A percentile compares a stretch with the other conserved stretches of the same genome.
These are phyloP conservation scores for Dryobates pubescens DNA, from an alignment of 2,797 vertebrate genomes.

Conservation along the genomic window DNA sequence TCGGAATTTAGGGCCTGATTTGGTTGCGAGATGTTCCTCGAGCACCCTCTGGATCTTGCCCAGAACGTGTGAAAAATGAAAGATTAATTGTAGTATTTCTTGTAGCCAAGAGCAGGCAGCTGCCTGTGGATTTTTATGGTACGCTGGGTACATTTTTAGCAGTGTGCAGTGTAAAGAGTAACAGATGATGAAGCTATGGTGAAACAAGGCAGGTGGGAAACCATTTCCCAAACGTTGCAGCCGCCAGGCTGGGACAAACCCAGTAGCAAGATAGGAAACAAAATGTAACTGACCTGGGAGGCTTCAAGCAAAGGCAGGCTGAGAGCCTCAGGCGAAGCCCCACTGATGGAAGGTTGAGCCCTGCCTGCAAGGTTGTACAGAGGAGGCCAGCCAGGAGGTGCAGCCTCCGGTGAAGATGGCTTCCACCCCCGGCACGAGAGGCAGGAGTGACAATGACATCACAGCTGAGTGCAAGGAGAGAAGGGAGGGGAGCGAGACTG, in stretches of 20 bases:
- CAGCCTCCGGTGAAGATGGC: background rate
- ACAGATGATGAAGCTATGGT: conserved; percentile 21
- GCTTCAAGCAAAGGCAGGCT: background rate
- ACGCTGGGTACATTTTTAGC: conserved; percentile 42
- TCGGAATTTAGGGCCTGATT: background rate
- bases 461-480: background rate
- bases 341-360: background rate
- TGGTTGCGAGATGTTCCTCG: background rate
- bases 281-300: background rate
- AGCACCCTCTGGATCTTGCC: conserved; percentile 38
- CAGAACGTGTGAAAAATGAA: conserved; percentile 47
- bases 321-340: background rate
- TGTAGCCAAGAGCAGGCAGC: conserved; percentile 32
- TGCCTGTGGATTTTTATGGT: conserved; percentile 37
- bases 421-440: background rate
- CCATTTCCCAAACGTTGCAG: conserved; percentile 13
- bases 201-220: conserved; percentile 60
- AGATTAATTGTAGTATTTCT: conserved; percentile 54
- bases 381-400: background rate
- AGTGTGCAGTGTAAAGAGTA: conserved; percentile 21
- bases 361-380: accelerated
- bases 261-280: background rate
- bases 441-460: background rate
- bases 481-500: background rate
- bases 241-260: background rate